Evolutionary conservation across 2,113 vertebrate species (phyloP).

Genomic region (Tenebrosternarchus preto): DNA sequence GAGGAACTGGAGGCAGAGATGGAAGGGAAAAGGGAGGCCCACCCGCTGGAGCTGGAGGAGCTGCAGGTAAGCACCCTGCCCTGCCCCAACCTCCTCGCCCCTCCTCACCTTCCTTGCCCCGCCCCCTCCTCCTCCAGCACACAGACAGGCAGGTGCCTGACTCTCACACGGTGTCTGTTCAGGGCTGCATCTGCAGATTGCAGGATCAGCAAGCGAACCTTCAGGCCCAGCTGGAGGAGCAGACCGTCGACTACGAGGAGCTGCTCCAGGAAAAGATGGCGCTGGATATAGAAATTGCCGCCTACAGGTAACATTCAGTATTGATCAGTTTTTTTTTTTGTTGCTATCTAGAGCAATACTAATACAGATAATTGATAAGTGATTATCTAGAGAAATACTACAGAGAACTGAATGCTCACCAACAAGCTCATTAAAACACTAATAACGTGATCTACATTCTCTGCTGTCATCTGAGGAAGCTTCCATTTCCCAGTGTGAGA

Average conservation of each 20-base stretch:
- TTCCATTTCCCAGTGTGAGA: background rate
- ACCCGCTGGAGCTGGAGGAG: slow-evolving; percentile 66
- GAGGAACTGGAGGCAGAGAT: slow-evolving; percentile 68
- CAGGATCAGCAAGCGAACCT: slow-evolving; percentile 61
- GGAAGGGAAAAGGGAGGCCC: slow-evolving; percentile 57
- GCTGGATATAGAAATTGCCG: slow-evolving; percentile 73
- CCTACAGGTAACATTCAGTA: slow-evolving; percentile 70
- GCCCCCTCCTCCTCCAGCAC: background rate
- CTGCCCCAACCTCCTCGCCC: too few species aligned
- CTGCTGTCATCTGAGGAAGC: background rate
- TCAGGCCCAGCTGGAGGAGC: slow-evolving; percentile 68
- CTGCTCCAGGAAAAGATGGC: slow-evolving; percentile 75
- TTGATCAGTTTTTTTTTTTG: too few species aligned
- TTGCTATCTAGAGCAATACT: too few species aligned
- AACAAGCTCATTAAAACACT: background rate
- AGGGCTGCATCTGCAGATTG: slow-evolving; percentile 57
- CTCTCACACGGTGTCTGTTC: slow-evolving; percentile 18
- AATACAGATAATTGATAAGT: too few species aligned
- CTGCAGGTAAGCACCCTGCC: slow-evolving; percentile 64
- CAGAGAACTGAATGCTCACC: too few species aligned
- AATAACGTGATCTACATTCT: background rate
- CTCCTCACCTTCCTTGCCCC: too few species aligned
- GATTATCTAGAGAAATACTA: too few species aligned
- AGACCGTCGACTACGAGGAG: slow-evolving; percentile 67
- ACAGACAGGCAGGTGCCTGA: background rate